Evolutionary conservation across 2,797 vertebrate genomes (phyloP), one percentile per base, ranked within the genome.

Genomic region (Phaenicophaeus curvirostris): DNA sequence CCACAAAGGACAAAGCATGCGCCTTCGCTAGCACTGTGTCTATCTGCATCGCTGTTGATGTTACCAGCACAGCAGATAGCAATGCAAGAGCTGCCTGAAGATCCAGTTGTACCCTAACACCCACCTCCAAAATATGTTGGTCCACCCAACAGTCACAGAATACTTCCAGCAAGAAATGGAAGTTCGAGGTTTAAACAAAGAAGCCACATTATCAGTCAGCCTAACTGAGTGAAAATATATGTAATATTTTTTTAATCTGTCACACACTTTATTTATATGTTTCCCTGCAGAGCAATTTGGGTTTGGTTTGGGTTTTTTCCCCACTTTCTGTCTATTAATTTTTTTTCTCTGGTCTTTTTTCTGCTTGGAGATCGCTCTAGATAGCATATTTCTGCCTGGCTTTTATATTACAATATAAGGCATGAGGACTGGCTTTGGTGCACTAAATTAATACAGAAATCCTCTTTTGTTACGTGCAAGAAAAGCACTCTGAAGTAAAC

Each of bases 11-110:
- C 21, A 16, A 46, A 50, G 15, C 9, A 37, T 50, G 42, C 0
- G 0, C 35, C 46, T 72, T 58, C 62, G 33, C 30, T 20, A 68
- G 11, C 0, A 0, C 33, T 30, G 57, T 23, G 28, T 48, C 57
- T 41, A 2, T 20, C 81, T 92, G 63, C 15, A 7, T 17, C 21
- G 84, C 46, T 62, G 35, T 33, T 35, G 41, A 13, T 30, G 8
- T 28, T 18, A 27, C 11, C 42, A 82, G 13, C 21, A 31, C 11
- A 37, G 62, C 23, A 30, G 50, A 41, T 23, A 39, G n/a, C 54
- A 72, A 37, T 42, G 41, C 33, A 15, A 9, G 23, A 41, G 55
- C 72, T 68, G 69, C 79, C 69, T 27, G 27, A 41, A 69, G n/a
- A 63, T n/a, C 25, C 35, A 30, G 4, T 0, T 27, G 9, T 30